Percentiles rank a stretch among this genome's conserved stretches.
These are phyloP conservation scores for Pterophyllum scalare DNA, from an alignment of 2,113 vertebrate genomes.

Conservation along the genomic window DNA sequence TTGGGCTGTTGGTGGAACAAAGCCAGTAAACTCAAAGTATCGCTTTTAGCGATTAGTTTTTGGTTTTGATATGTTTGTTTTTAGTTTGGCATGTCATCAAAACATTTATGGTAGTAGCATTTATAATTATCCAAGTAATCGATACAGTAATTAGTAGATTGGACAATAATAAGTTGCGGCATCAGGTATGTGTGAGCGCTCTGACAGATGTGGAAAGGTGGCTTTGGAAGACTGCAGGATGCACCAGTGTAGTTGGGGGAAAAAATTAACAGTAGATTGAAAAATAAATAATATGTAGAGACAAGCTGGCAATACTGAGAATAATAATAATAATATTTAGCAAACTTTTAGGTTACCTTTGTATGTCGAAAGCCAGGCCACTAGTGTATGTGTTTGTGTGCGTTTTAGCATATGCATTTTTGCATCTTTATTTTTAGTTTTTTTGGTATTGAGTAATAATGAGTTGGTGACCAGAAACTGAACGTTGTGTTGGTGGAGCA, in stretches of 20 bases:
- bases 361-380: slow-evolving; percentile 4
- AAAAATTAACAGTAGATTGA: background rate
- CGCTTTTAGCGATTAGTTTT: background rate
- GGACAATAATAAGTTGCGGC: background rate
- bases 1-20: background rate
- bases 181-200: background rate
- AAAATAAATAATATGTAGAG: background rate
- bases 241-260: background rate
- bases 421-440: background rate
- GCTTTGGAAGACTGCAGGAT: background rate
- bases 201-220: slow-evolving; percentile 7
- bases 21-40: background rate
- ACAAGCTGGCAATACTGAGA: background rate
- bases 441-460: slow-evolving; percentile 6
- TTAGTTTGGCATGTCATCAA: background rate
- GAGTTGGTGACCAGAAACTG: slow-evolving; percentile 34
- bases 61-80: background rate
- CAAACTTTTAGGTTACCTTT: background rate
- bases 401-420: background rate
- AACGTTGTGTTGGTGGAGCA: slow-evolving; percentile 42
- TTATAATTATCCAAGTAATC: background rate
- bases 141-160: background rate
- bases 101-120: background rate
- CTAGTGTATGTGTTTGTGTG: background rate
- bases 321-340: too few relatives aligned